Evolutionary conservation across 53 echinoderm and acorn worm species (phyloP), one percentile per base, ranked within the genome.

Genomic region (Echinometra lucunter): DNA sequence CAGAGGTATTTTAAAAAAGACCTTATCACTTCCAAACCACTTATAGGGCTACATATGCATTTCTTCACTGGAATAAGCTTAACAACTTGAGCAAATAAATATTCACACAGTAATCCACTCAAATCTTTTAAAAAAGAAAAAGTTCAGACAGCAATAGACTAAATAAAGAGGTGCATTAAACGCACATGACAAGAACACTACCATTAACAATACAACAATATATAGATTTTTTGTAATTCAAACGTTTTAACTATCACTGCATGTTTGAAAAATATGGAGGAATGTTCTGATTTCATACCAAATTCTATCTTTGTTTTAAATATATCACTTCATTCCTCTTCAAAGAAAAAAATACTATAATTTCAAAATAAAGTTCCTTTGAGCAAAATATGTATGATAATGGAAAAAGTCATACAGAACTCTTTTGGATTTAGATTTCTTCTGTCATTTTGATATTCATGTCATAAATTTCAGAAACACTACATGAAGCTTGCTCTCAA

Each of bases 141-240:
- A 27, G n/a, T 85, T 49, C 12, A 47, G 49, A 53, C 49, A 49
- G 85, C 47, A 49, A 85, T 34, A 85, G 23, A 85, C 11, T n/a
- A 85, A 49, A 85, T 27, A 45, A 85, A 85, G 80, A 81, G 19
- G 85, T 85, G 85, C 45, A 85, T 85, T 15, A 28, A n/a, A 49
- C 45, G 49, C 85, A 85, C 85, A 85, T 47, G 49, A n/a, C n/a
- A n/a, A 45, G 40, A 85, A 19, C 63, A 16, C 74, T 28, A 85
- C 27, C 13, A 85, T 25, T 49, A 25, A 2, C 45, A 85, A 85
- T 47, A 27, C 85, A 85, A 47, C n/a, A 85, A 75, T 75, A 19
- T n/a, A n/a, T n/a, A n/a, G n/a, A n/a, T 75, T 75, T 75, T 6
- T 34, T 34, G 40, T 38, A 38, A 75, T 67, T 67, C 10, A 67